phyloP scores from a whole-genome alignment of 2,797 vertebrate species.

The Crax fasciolata region DNA sequence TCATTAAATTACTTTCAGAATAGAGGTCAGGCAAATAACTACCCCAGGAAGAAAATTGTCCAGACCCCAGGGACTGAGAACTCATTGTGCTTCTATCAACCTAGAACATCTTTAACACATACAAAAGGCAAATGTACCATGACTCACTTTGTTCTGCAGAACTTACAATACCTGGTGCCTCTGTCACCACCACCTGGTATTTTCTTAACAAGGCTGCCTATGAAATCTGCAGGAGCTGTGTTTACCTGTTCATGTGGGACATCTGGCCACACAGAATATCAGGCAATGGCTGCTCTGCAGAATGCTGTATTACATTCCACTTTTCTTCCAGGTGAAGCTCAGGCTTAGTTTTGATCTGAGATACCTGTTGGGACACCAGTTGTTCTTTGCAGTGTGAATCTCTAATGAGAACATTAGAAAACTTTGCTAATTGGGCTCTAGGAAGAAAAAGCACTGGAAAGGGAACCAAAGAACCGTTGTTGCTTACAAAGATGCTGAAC shows the following conservation, averaged over 20 bases:
- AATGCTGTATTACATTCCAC: background rate
- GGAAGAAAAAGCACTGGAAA: background rate
- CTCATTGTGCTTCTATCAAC: background rate
- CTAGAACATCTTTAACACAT: background rate
- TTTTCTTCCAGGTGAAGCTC: background rate
- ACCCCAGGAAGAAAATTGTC: background rate
- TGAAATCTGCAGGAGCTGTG: background rate
- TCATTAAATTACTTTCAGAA: background rate
- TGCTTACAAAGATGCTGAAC: background rate
- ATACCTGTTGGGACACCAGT: background rate
- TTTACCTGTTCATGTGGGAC: background rate
- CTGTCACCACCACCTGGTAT: background rate
- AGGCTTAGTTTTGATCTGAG: background rate
- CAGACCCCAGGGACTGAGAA: background rate
- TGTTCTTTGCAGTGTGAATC: background rate
- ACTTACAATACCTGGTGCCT: background rate
- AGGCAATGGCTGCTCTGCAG: background rate
- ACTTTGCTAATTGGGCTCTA: background rate
- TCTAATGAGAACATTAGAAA: background rate
- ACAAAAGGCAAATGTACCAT: background rate
- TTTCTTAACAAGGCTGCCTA: background rate
- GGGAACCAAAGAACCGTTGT: background rate
- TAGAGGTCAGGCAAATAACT: background rate
- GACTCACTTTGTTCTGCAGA: background rate
- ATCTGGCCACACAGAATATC: background rate